Conservation (phyloP, 2,888 invertebrate genomes). For the Aplocera efformata region DNA sequence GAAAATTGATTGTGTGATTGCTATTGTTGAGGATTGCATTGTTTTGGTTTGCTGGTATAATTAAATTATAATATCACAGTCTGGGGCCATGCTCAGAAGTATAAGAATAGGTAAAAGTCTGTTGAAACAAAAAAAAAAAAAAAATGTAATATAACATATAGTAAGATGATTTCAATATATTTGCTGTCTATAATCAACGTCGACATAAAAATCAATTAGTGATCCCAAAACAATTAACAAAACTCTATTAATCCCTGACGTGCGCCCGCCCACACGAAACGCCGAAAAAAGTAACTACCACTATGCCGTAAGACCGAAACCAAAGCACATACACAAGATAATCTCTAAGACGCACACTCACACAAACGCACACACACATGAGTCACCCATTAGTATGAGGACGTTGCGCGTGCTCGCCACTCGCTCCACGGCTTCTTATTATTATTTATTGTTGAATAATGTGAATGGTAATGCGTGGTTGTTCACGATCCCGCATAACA, state of each 20-base stretch:
- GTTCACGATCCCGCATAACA: slow-evolving; percentile 82
- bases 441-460: slow-evolving; percentile 81
- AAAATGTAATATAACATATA: no score
- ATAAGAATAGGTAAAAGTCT: no score
- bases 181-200: slow-evolving; percentile 9
- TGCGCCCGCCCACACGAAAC: slow-evolving; percentile 73
- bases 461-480: slow-evolving; percentile 81
- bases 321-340: slow-evolving; percentile 27
- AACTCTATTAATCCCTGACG: slow-evolving; percentile 68
- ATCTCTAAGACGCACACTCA: slow-evolving; percentile 46
- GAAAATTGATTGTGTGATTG: no score
- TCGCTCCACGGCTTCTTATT: slow-evolving; percentile 79
- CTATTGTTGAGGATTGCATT: no score
- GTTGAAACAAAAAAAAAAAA: no score
- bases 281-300: slow-evolving; percentile 58
- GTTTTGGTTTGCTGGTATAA: no score
- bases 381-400: slow-evolving; percentile 68
- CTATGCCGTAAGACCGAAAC: slow-evolving; percentile 40
- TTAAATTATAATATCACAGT: no score
- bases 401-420: slow-evolving; percentile 77
- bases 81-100: no score
- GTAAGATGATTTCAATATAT: neutral
- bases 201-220: slow-evolving; percentile 48
- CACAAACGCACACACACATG: slow-evolving; percentile 31
- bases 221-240: slow-evolving; percentile 68